These are phyloP conservation scores for Micronycteris hirsuta DNA, from an alignment of 2,113 vertebrate genomes.

Conservation along the genomic window DNA sequence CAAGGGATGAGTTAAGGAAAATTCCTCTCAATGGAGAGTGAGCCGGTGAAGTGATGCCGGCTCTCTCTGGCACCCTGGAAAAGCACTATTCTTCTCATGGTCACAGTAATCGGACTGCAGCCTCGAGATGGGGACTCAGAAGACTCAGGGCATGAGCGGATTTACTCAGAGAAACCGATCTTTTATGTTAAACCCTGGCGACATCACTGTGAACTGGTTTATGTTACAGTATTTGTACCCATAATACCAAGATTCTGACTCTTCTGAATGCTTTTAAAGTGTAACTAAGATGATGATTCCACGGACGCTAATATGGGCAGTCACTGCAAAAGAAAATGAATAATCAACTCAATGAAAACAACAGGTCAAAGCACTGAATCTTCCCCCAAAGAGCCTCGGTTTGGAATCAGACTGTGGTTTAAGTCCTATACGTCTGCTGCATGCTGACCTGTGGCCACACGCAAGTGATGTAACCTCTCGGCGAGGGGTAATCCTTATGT, in stretches of 20 bases:
- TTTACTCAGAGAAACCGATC: not conserved
- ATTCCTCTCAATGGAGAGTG: not conserved
- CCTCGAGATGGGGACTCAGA: not conserved
- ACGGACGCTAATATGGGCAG: not conserved
- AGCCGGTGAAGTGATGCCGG: not conserved
- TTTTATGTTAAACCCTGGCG: not conserved
- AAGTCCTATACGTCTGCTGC: not conserved
- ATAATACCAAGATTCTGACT: not conserved
- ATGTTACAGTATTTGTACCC: not conserved
- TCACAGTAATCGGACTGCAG: not conserved
- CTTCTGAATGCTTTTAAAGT: not conserved
- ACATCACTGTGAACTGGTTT: not conserved
- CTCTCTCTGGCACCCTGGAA: not conserved
- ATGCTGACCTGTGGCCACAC: not conserved
- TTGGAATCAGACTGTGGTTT: not conserved
- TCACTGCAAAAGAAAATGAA: constrained; percentile 1
- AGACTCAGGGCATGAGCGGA: not conserved
- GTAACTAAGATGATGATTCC: not conserved
- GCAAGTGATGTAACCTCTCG: not conserved
- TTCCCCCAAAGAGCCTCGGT: not conserved
- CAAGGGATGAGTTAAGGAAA: not conserved
- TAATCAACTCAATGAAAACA: not conserved
- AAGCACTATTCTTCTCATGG: not conserved
- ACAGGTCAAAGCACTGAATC: not conserved
- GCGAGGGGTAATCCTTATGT: not conserved